phyloP scores from a whole-genome alignment of 2,113 vertebrate genomes.

The Pelusios castaneus region DNA sequence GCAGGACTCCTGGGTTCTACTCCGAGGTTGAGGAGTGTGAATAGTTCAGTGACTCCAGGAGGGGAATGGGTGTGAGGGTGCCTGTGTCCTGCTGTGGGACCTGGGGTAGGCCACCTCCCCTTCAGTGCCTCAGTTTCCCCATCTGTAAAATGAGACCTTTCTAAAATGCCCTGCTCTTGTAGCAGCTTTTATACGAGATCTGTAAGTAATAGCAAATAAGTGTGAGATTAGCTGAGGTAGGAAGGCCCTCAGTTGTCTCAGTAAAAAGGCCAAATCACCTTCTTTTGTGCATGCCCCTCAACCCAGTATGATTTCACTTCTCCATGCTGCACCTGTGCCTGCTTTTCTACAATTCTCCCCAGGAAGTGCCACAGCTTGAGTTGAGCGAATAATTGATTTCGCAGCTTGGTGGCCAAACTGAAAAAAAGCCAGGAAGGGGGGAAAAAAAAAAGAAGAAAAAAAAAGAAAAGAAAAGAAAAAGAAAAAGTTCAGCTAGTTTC shows the following conservation, averaged over 20 bases:
- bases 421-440: no score
- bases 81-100: not conserved
- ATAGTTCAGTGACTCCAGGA: no score
- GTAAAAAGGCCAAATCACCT: not conserved
- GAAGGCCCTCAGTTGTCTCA: not conserved
- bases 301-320: not conserved
- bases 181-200: not conserved
- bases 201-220: not conserved
- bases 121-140: not conserved
- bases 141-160: not conserved
- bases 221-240: not conserved
- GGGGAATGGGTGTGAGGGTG: not conserved
- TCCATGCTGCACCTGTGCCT: not conserved
- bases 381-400: not conserved
- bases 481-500: not conserved
- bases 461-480: no score
- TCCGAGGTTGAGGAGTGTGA: no score
- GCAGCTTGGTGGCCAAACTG: not conserved
- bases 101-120: not conserved
- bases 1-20: not conserved
- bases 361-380: not conserved
- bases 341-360: not conserved
- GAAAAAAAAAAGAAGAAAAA: no score
- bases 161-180: not conserved
- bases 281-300: not conserved